Evolutionary conservation across 2,797 vertebrate species (phyloP).

Genomic region (Percopsis omiscomaycus): DNA sequence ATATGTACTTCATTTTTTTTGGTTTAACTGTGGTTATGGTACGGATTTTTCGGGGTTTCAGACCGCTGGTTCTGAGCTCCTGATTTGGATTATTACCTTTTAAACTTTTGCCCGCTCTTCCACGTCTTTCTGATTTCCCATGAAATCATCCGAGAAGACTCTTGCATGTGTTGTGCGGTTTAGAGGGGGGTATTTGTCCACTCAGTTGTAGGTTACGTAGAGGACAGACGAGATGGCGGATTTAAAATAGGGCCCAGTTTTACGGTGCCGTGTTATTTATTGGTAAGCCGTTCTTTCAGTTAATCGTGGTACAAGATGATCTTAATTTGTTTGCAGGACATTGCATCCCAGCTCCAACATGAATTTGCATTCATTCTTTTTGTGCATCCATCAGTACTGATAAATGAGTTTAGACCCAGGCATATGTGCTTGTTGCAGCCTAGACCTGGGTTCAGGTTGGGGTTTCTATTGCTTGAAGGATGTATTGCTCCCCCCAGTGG

Average conservation of each 20-base stretch:
- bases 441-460: background rate
- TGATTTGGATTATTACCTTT: constrained; percentile 43
- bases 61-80: constrained; percentile 18
- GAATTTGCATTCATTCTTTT: background rate
- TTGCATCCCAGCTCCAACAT: background rate
- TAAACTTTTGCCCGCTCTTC: constrained; percentile 43
- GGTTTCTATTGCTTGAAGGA: background rate
- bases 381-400: background rate
- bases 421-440: no score
- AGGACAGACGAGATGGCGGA: constrained; percentile 7
- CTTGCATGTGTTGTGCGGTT: constrained; percentile 30
- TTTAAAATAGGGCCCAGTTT: constrained; percentile 1
- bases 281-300: background rate
- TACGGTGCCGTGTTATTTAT: background rate
- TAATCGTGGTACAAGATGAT: background rate
- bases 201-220: constrained; percentile 23
- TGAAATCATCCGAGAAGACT: constrained; percentile 37
- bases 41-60: constrained; percentile 2
- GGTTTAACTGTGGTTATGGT: constrained; percentile 6
- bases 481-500: constrained; percentile 61
- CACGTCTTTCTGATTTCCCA: constrained; percentile 40
- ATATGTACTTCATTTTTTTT: background rate
- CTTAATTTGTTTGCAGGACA: background rate
- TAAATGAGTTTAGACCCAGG: no score
- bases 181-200: constrained; percentile 21